phyloP scores from a whole-genome alignment of 2,888 invertebrate genomes.

The Drosophila helvetica region DNA sequence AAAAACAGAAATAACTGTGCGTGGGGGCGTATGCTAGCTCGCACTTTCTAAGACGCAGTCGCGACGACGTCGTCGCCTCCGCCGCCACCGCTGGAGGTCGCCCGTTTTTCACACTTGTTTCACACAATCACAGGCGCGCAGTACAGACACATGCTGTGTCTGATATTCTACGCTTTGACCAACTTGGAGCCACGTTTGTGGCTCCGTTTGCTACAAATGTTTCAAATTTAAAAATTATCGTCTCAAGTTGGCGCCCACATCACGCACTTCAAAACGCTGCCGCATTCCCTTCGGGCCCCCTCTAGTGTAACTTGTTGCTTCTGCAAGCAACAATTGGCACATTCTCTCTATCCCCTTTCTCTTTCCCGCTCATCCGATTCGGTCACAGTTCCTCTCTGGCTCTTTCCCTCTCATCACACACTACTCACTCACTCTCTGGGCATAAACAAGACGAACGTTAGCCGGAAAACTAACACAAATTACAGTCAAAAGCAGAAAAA shows the following conservation, averaged over 20 bases:
- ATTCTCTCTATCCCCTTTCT: constrained; percentile 29
- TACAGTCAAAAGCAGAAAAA: constrained; percentile 50
- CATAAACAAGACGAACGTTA: constrained; percentile 62
- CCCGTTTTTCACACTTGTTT: constrained; percentile 77
- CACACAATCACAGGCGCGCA: constrained; percentile 43
- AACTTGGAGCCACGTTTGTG: constrained; percentile 67
- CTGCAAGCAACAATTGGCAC: constrained; percentile 67
- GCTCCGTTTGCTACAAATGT: constrained; percentile 41
- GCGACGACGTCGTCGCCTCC: constrained; percentile 50
- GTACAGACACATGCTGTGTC: constrained; percentile 4
- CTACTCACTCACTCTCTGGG: constrained; percentile 31
- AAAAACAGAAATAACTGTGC: constrained; percentile 52
- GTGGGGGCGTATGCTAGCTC: constrained; percentile 65
- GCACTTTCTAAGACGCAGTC: constrained; percentile 64
- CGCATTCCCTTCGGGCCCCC: constrained; percentile 7
- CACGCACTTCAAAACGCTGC: constrained; percentile 27
- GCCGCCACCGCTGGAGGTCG: constrained; percentile 69
- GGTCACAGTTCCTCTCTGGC: constrained; percentile 9
- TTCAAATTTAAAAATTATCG: constrained; percentile 65
- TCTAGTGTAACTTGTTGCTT: constrained; percentile 67
- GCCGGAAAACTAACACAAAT: constrained; percentile 62
- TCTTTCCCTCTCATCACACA: constrained; percentile 10
- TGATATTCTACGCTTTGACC: constrained; percentile 63
- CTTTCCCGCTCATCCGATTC: constrained; percentile 27
- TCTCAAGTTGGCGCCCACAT: constrained; percentile 47